Evolutionary conservation across 2,888 invertebrate genomes (phyloP), one percentile per base, ranked within the genome.

Genomic region (Eupithecia exiguata): DNA sequence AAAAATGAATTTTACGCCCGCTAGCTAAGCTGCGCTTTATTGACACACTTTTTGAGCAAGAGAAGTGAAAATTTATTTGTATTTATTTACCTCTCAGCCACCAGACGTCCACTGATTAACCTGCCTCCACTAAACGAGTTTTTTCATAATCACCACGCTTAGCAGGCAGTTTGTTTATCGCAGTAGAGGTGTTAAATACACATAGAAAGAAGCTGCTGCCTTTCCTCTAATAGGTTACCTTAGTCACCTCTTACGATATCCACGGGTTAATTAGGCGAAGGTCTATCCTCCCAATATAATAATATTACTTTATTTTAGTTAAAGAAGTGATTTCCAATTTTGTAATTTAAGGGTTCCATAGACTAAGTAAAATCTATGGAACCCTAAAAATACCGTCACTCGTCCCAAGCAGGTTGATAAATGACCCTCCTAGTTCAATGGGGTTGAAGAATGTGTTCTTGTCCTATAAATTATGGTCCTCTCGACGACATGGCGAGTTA

Each of bases 401-500:
- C 12, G 58, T 58, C 25, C 35, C 62, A 35, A 62, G 18, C 62
- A 62, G 62, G 62, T 62, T 62, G 62, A 62, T 62, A 62, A 35
- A 62, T 62, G 62, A 35, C 35, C 35, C 35, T 35, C 35, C 62
- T 35, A 35, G 25, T 49, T 35, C 68, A 68, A 71, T 61, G 61
- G 53, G 63, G 25, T 40, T 35, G 53, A 67, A 43, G 69, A 73
- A 73, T 73, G 69, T 61, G 66, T 58, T 53, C 65, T 66, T 66
- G 21, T 14, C 46, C 61, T 18, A 73, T 73, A 73, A 67, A 73
- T 73, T 36, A 61, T 40, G 30, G 12, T 49, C 69, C 69, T 40
- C 69, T 66, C 58, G 69, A 66, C 58, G 69, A 66, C 72, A 69
- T 68, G 72, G 35, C 58, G 53, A 69, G 65, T 69, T 69, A 69